Base-by-base conservation (phyloP, 2,113 vertebrate species). In the Plestiodon gilberti region DNA sequence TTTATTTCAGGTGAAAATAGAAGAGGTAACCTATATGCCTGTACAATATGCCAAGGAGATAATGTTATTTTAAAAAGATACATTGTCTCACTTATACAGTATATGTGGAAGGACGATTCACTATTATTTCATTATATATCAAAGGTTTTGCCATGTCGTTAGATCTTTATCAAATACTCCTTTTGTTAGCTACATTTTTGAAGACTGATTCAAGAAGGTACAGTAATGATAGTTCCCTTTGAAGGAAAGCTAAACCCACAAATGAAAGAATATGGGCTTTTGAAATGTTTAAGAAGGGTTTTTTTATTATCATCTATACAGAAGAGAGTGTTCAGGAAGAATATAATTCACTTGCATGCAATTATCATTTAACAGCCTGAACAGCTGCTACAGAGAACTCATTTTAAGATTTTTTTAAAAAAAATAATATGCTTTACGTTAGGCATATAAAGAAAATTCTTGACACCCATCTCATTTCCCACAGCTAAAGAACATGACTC, bases 91-190 rank as follows among this genome's bases (percentile, higher is more conserved):
- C 8, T 88, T 87, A 86, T 91, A n/a, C n/a, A n/a, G n/a, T n/a
- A 38, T 78, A 28, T 43, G 30, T 81, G 62, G 61, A 92, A 82
- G 40, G 62, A 85, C 33, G 65, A 86, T 83, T 93, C 81, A 86
- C 82, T 92, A 89, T 92, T 91, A 91, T 94, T 94, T 94, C 85
- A 90, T 89, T 93, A 87, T 87, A 61, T 92, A 92, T 91, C 88
- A 94, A 94, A 93, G 77, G 1, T n/a, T 93, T 92, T 89, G 17
- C 13, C 82, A 67, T 91, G 15, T 79, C 93, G 87, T 93, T 91
- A 93, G 87, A 94, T 94, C 94, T 94, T 89, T 92, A 92, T 93
- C 83, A 94, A 88, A 91, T 81, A 89, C 89, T 73, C 23, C 40
- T 92, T 95, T 89, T 91, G 64, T 93, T 86, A 91, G 43, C 82